phyloP scores from a whole-genome alignment of 2,797 vertebrate species.

The Sciurus carolinensis region DNA sequence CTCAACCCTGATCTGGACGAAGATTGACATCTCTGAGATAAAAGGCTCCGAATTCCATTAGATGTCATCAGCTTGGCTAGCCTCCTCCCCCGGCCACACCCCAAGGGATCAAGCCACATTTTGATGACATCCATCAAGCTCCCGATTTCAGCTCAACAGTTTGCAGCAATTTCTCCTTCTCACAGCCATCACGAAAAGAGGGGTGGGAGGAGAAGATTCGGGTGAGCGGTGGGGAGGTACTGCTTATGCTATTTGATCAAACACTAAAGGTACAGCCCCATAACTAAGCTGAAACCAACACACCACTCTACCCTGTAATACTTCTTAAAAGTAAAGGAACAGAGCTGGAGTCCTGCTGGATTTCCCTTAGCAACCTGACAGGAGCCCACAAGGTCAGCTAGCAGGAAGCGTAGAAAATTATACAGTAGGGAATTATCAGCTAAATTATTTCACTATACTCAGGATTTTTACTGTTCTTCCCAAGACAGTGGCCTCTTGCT shows the following conservation, averaged over 20 bases:
- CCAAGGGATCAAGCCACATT: conserved; percentile 71
- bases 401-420: conserved; percentile 92
- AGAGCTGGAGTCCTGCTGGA: conserved; percentile 90
- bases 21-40: conserved; percentile 78
- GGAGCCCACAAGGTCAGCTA: conserved; percentile 93
- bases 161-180: conserved; percentile 78
- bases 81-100: conserved; percentile 75
- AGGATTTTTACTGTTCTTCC: conserved; percentile 92
- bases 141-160: conserved; percentile 81
- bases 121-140: conserved; percentile 76
- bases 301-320: conserved; percentile 86
- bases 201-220: background rate
- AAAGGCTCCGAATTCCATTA: conserved; percentile 79
- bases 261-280: conserved; percentile 43
- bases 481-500: conserved; percentile 90
- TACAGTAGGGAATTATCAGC: conserved; percentile 92
- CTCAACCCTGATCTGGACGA: conserved; percentile 52
- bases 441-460: conserved; percentile 93
- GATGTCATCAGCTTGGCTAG: conserved; percentile 76
- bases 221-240: background rate
- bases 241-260: conserved; percentile 85
- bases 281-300: conserved; percentile 89
- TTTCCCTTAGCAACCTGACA: conserved; percentile 93
- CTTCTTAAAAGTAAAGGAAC: conserved; percentile 89
- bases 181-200: conserved; percentile 53